Conservation (phyloP, 2,888 invertebrate species). For the Apomyelois bistriatella region DNA sequence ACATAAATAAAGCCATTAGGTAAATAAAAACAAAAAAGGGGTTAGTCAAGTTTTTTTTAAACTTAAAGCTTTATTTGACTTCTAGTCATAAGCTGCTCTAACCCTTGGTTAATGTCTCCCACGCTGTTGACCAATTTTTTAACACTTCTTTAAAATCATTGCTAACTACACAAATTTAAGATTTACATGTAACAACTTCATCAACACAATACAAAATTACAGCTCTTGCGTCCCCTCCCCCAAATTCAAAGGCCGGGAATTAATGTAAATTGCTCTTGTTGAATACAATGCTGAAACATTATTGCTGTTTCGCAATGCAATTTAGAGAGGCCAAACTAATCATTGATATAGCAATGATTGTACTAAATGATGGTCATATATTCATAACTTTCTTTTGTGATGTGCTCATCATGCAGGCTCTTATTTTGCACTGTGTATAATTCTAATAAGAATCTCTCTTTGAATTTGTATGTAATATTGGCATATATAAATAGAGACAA, state of each 20-base stretch:
- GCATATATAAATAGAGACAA: too few relatives aligned
- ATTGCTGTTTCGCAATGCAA: conserved; percentile 39
- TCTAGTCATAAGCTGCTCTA: too few relatives aligned
- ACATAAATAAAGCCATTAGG: too few relatives aligned
- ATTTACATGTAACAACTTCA: background rate
- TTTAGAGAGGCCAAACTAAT: conserved; percentile 50
- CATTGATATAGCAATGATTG: conserved; percentile 17
- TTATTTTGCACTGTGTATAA: background rate
- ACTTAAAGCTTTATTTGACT: too few relatives aligned
- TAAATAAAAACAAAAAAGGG: too few relatives aligned
- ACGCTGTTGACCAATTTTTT: too few relatives aligned
- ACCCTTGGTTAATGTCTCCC: too few relatives aligned
- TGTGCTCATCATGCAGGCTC: background rate
- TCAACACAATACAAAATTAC: conserved; percentile 7
- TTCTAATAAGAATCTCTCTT: background rate
- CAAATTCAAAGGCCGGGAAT: conserved; percentile 21
- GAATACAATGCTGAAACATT: conserved; percentile 48
- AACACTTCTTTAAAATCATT: background rate
- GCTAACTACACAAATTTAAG: background rate
- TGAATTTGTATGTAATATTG: too few relatives aligned
- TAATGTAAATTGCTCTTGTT: conserved; percentile 54
- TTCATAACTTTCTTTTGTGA: conserved; percentile 2
- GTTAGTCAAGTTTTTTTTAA: too few relatives aligned
- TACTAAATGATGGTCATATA: background rate
- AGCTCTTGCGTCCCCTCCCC: background rate